A percentile compares a stretch with the other conserved stretches of the same genome.
Evolutionary conservation across 92 coral and sea anemone species (phyloP).

Genomic region (Scolanthus callimorphus): DNA sequence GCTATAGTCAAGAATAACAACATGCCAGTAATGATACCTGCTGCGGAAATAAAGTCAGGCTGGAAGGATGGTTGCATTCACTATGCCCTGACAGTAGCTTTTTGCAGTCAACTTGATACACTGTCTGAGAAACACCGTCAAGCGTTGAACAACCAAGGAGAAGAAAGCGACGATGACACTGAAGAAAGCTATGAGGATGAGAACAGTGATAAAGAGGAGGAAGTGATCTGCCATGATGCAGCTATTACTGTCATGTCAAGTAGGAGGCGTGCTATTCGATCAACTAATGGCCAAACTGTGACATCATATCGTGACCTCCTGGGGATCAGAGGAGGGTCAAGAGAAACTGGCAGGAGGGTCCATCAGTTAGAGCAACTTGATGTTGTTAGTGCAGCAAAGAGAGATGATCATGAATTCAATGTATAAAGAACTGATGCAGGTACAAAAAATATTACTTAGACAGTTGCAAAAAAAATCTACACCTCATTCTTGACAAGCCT

Average conservation of each 20-base stretch:
- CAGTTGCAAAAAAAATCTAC: no score
- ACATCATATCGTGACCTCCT: slow-evolving; percentile 48
- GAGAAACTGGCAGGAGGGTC: slow-evolving; percentile 2
- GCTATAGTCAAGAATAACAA: slow-evolving; percentile 45
- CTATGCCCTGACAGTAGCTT: slow-evolving; percentile 33
- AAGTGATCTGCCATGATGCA: slow-evolving; percentile 36
- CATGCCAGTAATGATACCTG: slow-evolving; percentile 42
- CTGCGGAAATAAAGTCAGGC: slow-evolving; percentile 33
- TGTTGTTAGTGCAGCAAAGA: slow-evolving; percentile 1
- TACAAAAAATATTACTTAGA: no score
- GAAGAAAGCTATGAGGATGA: neutral
- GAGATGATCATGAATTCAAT: slow-evolving; percentile 4
- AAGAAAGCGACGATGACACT: neutral
- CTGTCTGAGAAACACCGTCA: slow-evolving; percentile 15
- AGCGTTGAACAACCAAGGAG: slow-evolving; percentile 10
- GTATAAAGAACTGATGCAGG: no score
- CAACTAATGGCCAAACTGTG: slow-evolving; percentile 37
- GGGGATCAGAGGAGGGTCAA: neutral
- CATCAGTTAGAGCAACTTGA: neutral
- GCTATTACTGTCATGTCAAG: slow-evolving; percentile 33
- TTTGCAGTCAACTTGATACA: slow-evolving; percentile 23
- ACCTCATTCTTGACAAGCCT: no score
- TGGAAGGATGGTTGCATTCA: slow-evolving; percentile 41
- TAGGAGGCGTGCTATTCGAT: slow-evolving; percentile 39
- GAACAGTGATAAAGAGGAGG: slow-evolving; percentile 12